These are phyloP conservation scores for Chaenocephalus aceratus DNA, from an alignment of 2,113 vertebrate genomes.

Conservation along the genomic window DNA sequence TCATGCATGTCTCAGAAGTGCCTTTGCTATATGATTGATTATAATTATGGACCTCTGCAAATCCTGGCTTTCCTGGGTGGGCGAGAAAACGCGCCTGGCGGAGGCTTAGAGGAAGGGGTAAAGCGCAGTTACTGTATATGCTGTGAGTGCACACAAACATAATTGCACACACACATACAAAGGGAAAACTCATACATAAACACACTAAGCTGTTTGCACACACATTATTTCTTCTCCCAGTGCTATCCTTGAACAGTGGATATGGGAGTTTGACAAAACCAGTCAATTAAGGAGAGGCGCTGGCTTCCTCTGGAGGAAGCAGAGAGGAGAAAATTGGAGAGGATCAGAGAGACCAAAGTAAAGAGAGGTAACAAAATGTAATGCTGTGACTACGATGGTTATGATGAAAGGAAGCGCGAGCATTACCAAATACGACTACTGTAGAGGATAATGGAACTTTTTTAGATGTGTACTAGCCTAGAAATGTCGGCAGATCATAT, in stretches of 20 bases:
- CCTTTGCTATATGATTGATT: conserved; percentile 63
- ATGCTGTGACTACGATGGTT: conserved; percentile 12
- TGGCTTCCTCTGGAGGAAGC: conserved; percentile 39
- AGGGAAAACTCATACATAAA: conserved; percentile 12
- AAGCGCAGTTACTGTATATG: conserved; percentile 25
- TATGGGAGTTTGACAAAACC: conserved; percentile 60
- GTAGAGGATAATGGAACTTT: no score
- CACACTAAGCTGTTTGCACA: conserved; percentile 14
- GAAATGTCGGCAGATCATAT: background rate
- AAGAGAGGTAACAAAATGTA: conserved; percentile 17
- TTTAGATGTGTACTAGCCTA: background rate
- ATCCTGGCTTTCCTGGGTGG: conserved; percentile 61
- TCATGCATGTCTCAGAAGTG: conserved; percentile 51
- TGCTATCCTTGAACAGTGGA: conserved; percentile 39
- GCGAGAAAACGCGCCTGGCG: conserved; percentile 22
- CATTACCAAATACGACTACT: background rate
- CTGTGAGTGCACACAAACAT: conserved; percentile 2
- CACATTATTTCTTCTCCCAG: conserved; percentile 11
- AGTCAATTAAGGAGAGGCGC: conserved; percentile 65
- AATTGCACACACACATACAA: background rate
- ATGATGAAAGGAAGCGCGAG: conserved; percentile 1
- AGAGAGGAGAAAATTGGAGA: conserved; percentile 35
- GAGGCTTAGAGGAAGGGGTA: conserved; percentile 50
- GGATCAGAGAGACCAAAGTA: conserved; percentile 28
- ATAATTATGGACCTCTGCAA: conserved; percentile 64